Conservation (phyloP, 2,113 vertebrate genomes). For the Sitta europaea region DNA sequence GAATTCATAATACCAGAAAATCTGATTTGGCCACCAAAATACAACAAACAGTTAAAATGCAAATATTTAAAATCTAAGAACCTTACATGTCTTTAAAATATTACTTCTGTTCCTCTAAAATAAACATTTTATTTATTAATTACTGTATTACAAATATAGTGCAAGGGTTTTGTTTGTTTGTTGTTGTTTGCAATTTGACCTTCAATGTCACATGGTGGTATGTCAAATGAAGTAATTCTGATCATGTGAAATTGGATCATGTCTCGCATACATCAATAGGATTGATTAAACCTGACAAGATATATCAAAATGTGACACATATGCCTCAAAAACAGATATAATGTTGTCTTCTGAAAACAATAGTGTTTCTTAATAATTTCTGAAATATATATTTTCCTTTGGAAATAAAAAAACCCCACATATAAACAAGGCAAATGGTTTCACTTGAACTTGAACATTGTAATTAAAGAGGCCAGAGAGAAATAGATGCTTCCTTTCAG, state of each 20-base stretch:
- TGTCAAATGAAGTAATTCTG: conserved; percentile 52
- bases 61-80: background rate
- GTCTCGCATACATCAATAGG: conserved; percentile 9
- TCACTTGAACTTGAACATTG: background rate
- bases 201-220: conserved; percentile 20
- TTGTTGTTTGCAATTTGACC: conserved; percentile 46
- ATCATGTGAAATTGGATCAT: conserved; percentile 64
- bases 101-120: background rate
- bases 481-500: background rate
- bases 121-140: background rate
- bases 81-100: background rate
- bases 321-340: conserved; percentile 55
- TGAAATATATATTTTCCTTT: background rate
- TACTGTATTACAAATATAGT: no score
- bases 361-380: background rate
- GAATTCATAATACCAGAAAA: background rate
- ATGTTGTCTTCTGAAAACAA: background rate
- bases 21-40: background rate
- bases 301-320: conserved; percentile 59
- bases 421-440: background rate
- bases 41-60: background rate
- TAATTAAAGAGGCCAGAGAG: background rate
- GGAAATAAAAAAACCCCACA: background rate
- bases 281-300: conserved; percentile 67
- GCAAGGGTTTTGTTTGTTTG: background rate